Evolutionary conservation across 2,797 vertebrate species (phyloP), one percentile per base, ranked within the genome.

Genomic region (Thripadectes ignobilis): DNA sequence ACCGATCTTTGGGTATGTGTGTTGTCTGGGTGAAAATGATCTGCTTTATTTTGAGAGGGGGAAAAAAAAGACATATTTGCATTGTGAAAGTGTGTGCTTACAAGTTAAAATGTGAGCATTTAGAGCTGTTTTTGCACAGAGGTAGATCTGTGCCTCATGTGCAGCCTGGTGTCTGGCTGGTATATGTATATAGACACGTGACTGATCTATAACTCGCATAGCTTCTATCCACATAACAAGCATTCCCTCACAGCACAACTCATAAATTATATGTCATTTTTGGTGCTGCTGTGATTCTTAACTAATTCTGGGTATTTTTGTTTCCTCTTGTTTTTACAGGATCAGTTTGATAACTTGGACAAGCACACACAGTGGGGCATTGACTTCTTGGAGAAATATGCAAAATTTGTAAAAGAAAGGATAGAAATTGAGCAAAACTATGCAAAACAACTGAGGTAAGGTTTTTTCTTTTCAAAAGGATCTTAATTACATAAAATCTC

Each of bases 331-430:
- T 95, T 97, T 98, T 98, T 85, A 95, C 78, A 99, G 99, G 99
- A 99, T 98, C 99, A 99, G 97, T 99, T 99, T 95, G 99, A 99
- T 83, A 99, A 99, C 97, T 98, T 99, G 97, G 99, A 99, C 98
- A 99, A 99, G 97, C 99, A 99, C 97, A 99, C 99, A 2, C 99
- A 99, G 92, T 99, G 99, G 99, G 99, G 99, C 76, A 99, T 99
- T 91, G 99, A 99, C 98, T 99, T 99, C 97, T 97, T 99, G 95
- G 99, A 99, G 97, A 99, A 99, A 97, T 99, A 99, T 7, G 98
- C 99, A 96, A 99, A 99, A 97, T 99, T 99, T 97, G 99, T 99
- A 66, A 99, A 99, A 98, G 99, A 99, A 97, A 98, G 99, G 95
- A 98, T 99, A 98, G 99, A 99, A 96, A 99, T 99, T 62, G 99